Conservation (phyloP, 2,888 invertebrate species). For the Pollenia amentaria region DNA sequence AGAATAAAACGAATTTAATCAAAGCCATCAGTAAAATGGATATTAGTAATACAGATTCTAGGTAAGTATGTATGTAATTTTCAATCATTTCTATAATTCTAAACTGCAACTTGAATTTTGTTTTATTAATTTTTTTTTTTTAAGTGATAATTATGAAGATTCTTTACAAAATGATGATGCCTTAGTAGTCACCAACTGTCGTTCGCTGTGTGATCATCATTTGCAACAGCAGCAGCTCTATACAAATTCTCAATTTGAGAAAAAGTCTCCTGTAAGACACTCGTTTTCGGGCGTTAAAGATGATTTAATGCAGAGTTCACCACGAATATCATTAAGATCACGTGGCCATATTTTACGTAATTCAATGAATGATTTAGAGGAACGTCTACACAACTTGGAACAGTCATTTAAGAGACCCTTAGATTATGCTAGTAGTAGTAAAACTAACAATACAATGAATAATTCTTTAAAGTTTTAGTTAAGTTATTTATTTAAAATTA, state of each 20-base stretch:
- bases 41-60: conserved; percentile 81
- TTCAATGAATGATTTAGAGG: conserved; percentile 84
- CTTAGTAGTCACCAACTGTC: conserved; percentile 79
- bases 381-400: conserved; percentile 83
- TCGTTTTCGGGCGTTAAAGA: conserved; percentile 84
- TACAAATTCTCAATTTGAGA: conserved; percentile 82
- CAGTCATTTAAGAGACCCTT: conserved; percentile 83
- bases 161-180: conserved; percentile 87
- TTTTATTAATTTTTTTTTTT: neutral
- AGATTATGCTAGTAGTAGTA: conserved; percentile 80
- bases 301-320: conserved; percentile 83
- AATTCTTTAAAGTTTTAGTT: conserved; percentile 59
- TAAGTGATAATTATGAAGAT: conserved; percentile 91
- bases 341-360: conserved; percentile 83
- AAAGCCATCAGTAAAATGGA: conserved; percentile 67
- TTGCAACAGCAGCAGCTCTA: conserved; percentile 77
- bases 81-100: neutral
- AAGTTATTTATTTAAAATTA: conserved; percentile 13
- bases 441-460: conserved; percentile 32
- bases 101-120: neutral
- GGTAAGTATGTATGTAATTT: conserved; percentile 75
- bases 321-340: conserved; percentile 82
- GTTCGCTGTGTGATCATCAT: conserved; percentile 78
- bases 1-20: conserved; percentile 65
- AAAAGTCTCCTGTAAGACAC: conserved; percentile 82